A percentile compares a stretch with the other conserved stretches of the same genome.
These are phyloP conservation scores for Dicentrarchus labrax DNA, from an alignment of 2,113 vertebrate species.

Conservation along the genomic window DNA sequence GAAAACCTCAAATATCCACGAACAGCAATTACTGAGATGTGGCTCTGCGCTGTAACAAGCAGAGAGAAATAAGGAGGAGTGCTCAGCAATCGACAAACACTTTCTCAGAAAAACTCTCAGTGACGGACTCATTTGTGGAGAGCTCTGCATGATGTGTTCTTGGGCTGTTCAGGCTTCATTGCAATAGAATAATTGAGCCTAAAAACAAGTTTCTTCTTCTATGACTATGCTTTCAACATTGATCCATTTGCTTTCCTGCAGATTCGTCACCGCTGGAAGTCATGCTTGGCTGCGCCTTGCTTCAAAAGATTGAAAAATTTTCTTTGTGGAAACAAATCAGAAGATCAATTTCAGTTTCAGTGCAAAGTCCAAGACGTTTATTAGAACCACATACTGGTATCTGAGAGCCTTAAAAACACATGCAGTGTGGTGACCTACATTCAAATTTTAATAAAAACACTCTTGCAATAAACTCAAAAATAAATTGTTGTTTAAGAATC, in stretches of 20 bases:
- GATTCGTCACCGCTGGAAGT: neutral
- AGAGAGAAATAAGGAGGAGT: neutral
- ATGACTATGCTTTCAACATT: neutral
- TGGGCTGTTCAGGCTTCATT: neutral
- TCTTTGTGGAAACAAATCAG: neutral
- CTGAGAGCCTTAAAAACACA: neutral
- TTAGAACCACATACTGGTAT: too few species aligned
- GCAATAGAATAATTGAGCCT: neutral
- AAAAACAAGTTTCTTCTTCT: neutral
- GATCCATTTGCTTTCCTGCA: conserved; percentile 1
- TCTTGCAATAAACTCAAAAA: too few species aligned
- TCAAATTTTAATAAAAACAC: too few species aligned
- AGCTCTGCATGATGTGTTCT: neutral
- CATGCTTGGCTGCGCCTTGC: neutral
- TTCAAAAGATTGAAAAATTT: neutral
- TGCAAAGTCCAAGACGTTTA: neutral
- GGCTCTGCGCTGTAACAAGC: neutral
- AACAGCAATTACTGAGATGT: conserved; percentile 35
- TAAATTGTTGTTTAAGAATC: too few species aligned
- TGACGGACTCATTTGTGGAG: neutral
- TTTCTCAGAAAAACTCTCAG: conserved; percentile 35
- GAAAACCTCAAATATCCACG: neutral
- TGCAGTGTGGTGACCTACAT: too few species aligned
- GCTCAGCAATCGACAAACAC: neutral
- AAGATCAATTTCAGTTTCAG: neutral